Conservation (phyloP, 92 coral and sea anemone species). For the Phenganax subtilis region DNA sequence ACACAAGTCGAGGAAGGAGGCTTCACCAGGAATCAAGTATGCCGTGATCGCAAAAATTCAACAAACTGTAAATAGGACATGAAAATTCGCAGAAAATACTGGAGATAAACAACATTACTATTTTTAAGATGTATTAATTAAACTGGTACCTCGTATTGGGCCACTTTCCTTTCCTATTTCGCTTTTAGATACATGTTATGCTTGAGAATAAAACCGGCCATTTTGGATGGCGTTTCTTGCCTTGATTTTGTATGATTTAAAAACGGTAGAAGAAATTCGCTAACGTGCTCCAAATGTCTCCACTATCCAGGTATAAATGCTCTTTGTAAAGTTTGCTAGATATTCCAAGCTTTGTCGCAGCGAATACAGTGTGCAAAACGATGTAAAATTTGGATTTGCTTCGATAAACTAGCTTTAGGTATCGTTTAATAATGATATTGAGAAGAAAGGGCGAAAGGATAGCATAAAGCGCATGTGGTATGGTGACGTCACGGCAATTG, state of each 20-base stretch:
- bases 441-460: conserved; percentile 99
- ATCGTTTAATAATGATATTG: conserved; percentile 99
- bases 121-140: conserved; percentile 26
- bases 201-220: conserved; percentile 97
- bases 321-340: conserved; percentile 29
- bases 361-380: conserved; percentile 60
- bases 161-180: conserved; percentile 13
- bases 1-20: conserved; percentile 33
- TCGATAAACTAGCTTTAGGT: conserved; percentile 94
- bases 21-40: conserved; percentile 35
- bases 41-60: conserved; percentile 31
- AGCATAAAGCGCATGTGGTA: conserved; percentile 99
- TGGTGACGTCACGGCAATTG: conserved; percentile 99
- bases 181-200: conserved; percentile 19
- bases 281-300: conserved; percentile 93
- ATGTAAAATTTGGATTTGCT: conserved; percentile 70
- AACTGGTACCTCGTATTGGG: conserved; percentile 25
- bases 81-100: conserved; percentile 30
- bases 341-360: conserved; percentile 46
- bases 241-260: conserved; percentile 81
- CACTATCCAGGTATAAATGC: conserved; percentile 77
- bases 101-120: conserved; percentile 36
- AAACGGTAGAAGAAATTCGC: conserved; percentile 88
- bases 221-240: conserved; percentile 99
- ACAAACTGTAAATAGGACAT: conserved; percentile 22